These are phyloP conservation scores for Meganola albula DNA, from an alignment of 2,888 invertebrate genomes.

Conservation along the genomic window DNA sequence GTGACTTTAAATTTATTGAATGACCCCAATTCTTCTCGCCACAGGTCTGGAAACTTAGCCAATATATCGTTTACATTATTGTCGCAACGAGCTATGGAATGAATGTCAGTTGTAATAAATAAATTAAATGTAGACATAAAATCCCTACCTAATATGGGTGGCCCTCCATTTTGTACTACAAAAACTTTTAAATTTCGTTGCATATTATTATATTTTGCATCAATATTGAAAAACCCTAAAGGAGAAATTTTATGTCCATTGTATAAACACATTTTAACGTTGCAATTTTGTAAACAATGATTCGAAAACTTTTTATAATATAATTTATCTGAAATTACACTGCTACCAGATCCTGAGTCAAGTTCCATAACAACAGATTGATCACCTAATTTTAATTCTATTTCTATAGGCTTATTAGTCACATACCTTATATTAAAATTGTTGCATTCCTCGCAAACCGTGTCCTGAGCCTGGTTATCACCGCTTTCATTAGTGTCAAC, in stretches of 20 bases:
- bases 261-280: no score
- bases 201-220: no score
- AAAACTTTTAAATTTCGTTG: no score
- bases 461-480: background rate
- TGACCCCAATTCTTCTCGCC: slow-evolving; percentile 9
- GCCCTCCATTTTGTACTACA: no score
- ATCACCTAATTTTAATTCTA: background rate
- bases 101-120: no score
- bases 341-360: background rate
- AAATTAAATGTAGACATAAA: background rate
- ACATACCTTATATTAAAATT: slow-evolving; percentile 5
- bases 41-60: background rate
- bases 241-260: no score
- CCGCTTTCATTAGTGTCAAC: background rate
- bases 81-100: no score
- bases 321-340: background rate
- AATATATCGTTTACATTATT: background rate
- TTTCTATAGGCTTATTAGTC: background rate
- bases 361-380: slow-evolving; percentile 1
- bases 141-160: no score
- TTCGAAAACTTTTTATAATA: background rate
- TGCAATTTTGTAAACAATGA: background rate
- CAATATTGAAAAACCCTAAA: no score
- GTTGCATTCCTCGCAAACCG: background rate
- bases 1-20: slow-evolving; percentile 19